Evolutionary conservation across 2,888 invertebrate species (phyloP), one percentile per base, ranked within the genome.

Genomic region (Thyatira batis): DNA sequence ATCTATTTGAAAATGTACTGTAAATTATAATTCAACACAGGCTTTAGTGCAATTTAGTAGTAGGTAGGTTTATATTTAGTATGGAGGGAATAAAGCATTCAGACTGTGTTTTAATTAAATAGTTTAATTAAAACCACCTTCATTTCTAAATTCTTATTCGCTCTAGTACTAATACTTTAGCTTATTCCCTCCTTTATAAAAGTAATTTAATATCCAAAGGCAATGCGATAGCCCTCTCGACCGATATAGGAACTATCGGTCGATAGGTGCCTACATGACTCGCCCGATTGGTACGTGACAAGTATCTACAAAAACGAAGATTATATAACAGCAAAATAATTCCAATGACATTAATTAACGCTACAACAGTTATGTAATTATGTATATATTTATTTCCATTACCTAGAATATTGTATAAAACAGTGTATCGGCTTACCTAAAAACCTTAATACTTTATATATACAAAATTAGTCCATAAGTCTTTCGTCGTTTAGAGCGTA

Each of bases 371-470:
- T 86, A 88, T 82, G 84, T 82, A 83, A 82, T 84, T 84, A 48
- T 48, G 48, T 48, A 48, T 48, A 48, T 48, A 81, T 80, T 79
- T 80, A 80, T 83, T 80, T 82, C 80, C 78, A 82, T 85, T 85
- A 85, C 79, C 82, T 90, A 90, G 76, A 80, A 89, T 91, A 91
- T 89, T 88, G 89, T 92, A 91, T 89, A 91, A 92, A 92, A 92
- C 89, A 85, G 88, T 88, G 84, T 86, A 81, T 87, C 81, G 77
- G 82, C 87, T 87, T 88, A 89, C 69, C 79, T 85, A 83, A 73
- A 68, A 82, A 84, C 70, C 89, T 90, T 88, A 89, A 62, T 72
- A 80, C 80, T 63, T 87, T 88, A 79, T 90, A 89, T 90, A 77
- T 89, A 91, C 89, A 91, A 86, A 85, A 87, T 89, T 84, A 87